phyloP scores from a whole-genome alignment of 2,113 vertebrate species.

The Microtus ochrogaster region DNA sequence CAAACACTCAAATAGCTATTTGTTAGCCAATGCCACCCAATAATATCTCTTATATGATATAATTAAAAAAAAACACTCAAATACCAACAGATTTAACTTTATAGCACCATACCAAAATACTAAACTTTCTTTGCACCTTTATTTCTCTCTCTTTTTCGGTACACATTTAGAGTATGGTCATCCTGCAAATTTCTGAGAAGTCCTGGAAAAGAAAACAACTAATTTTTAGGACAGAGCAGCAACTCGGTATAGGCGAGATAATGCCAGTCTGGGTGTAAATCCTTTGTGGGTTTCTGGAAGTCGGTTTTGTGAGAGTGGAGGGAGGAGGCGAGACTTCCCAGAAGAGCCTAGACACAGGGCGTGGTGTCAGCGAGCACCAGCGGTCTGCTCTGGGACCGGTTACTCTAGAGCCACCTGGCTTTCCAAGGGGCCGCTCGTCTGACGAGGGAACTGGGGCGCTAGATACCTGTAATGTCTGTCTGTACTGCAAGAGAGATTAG shows the following conservation, averaged over 20 bases:
- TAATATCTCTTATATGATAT: conserved; percentile 41
- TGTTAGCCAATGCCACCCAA: conserved; percentile 22
- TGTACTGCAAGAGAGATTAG: conserved; percentile 32
- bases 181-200: conserved; percentile 71
- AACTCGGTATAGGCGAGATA: conserved; percentile 49
- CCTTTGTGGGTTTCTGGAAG: conserved; percentile 21
- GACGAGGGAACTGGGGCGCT: conserved; percentile 23
- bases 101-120: conserved; percentile 75
- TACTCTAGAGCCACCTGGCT: neutral
- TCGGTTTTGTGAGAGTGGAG: neutral
- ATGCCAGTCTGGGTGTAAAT: neutral
- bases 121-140: conserved; percentile 74
- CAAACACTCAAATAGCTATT: conserved; percentile 26
- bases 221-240: conserved; percentile 66
- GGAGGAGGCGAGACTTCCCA: neutral
- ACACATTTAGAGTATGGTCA: conserved; percentile 72
- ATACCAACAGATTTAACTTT: conserved; percentile 67
- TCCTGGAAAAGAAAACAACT: conserved; percentile 39
- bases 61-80: conserved; percentile 51
- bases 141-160: conserved; percentile 52
- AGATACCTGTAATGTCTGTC: conserved; percentile 46
- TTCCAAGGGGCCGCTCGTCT: neutral
- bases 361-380: neutral
- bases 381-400: neutral
- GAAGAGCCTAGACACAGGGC: neutral